phyloP scores from a whole-genome alignment of 2,797 vertebrate genomes.

The Astyanax mexicanus region DNA sequence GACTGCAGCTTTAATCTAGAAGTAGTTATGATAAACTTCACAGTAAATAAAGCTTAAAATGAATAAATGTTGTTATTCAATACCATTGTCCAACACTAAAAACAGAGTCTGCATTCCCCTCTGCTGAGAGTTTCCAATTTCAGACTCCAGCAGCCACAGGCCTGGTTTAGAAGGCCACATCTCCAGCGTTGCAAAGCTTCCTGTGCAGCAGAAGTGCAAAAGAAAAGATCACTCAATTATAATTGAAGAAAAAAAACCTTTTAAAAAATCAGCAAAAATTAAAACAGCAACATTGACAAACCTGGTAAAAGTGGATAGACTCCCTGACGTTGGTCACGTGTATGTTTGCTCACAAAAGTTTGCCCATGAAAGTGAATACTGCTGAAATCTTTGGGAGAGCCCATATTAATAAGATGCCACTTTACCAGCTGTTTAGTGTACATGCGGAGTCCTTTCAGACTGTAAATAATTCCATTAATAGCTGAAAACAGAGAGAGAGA shows the following conservation, averaged over 20 bases:
- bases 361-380: constrained; percentile 95
- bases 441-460: constrained; percentile 91
- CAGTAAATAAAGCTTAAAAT: too few relatives aligned
- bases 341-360: constrained; percentile 86
- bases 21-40: too few relatives aligned
- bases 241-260: too few relatives aligned
- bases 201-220: constrained; percentile 68
- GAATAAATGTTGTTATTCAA: not conserved
- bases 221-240: not conserved
- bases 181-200: constrained; percentile 90
- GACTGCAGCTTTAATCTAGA: too few relatives aligned
- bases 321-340: constrained; percentile 81
- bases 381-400: constrained; percentile 86
- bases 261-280: not conserved
- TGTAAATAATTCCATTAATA: constrained; percentile 91
- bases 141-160: constrained; percentile 92
- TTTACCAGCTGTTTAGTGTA: constrained; percentile 84
- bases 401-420: constrained; percentile 94
- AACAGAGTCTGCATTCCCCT: constrained; percentile 93
- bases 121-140: constrained; percentile 86
- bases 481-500: constrained; percentile 71
- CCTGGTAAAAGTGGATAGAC: constrained; percentile 90
- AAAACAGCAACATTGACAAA: constrained; percentile 63
- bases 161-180: constrained; percentile 91
- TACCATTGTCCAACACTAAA: constrained; percentile 89